Evolutionary conservation across 2,797 vertebrate species (phyloP), one percentile per base, ranked within the genome.

Genomic region (Acridotheres tristis): DNA sequence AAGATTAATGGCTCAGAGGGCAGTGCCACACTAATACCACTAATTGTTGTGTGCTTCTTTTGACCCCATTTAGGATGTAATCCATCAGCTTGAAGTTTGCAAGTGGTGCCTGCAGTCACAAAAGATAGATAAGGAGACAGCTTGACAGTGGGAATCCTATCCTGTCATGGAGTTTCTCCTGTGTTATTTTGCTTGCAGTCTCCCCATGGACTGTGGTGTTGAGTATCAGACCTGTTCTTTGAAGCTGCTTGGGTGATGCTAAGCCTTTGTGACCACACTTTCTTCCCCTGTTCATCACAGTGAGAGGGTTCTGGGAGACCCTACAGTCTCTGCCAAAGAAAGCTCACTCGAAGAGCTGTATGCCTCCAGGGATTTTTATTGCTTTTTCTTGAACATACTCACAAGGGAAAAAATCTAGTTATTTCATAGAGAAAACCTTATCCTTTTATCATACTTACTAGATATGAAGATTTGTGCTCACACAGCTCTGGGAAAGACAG

Each of bases 41-140:
- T 96, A 72, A 92, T 91, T 94, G 85, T 94, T 86, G 36, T 69
- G 32, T 82, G 57, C 63, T 85, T 65, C 69, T 90, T 88, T 67
- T 90, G 85, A 87, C 90, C 47, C 45, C 67, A 30, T 87, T 94
- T 94, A 87, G 57, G 59, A 43, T 66, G 51, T 87, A 89, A 93
- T 91, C 90, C 57, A 34, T 88, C 83, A 82, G 10, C 9, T 62
- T 53, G 47, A 73, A 78, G 19, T 59, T 66, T 66, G 23, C 1
- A 1, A 78, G 63, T 67, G 51, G 34, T 84, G 50, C 42, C 55
- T 86, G 10, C 53, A 63, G 12, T 81, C 29, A 29, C 51, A 42
- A 71, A 47, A 61, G 9, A 83, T 6, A 68, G 30, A 40, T 72
- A 79, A 89, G 36, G 51, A 69, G 58, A 57, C 36, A 75, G 51